These are phyloP conservation scores for crab-eating macaque (Macaca fascicularis) DNA, from an alignment of 2,113 vertebrate species.

Conservation along the genomic window T2T-MFA8v1.1 NC_088388.1:77255001-77255500, in stretches of 20 bases:
- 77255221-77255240: not conserved
- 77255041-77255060: not conserved
- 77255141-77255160: not conserved
- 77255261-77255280: not conserved
- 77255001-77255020: not conserved
- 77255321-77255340: not conserved
- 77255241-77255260: not conserved
- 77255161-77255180: not conserved
- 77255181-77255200: not conserved
- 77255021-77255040: not conserved
- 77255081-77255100: not conserved
- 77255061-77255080: not conserved
- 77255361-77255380: not conserved
- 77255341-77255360: not conserved
- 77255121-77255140: not conserved
- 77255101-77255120: not conserved
- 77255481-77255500: not conserved
- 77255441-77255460: not conserved
- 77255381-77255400: not conserved
- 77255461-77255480: conserved; percentile 15
- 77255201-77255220: not conserved
- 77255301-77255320: not conserved
- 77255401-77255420: not conserved
- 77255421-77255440: not conserved
- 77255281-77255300: not conserved